phyloP scores from a whole-genome alignment of 2,113 vertebrate genomes.

The Aramus guarauna region DNA sequence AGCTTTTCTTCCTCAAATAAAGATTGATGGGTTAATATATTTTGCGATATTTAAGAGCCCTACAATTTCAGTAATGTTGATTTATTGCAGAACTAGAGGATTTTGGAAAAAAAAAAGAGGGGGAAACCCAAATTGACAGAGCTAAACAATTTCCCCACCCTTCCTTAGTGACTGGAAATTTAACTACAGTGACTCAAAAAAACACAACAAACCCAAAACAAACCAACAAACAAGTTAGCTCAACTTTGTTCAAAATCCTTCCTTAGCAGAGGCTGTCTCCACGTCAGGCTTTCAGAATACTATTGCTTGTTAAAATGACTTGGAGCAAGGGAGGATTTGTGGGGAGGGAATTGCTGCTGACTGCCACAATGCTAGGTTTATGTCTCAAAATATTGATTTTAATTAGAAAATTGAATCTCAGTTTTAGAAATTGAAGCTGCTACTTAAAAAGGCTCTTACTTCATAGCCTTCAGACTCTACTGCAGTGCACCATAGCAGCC shows the following conservation, averaged over 20 bases:
- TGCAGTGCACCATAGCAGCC: not conserved
- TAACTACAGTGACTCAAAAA: not conserved
- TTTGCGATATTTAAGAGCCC: not conserved
- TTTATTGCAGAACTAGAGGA: not conserved
- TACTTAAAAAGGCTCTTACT: constrained; percentile 4
- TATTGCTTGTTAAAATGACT: not conserved
- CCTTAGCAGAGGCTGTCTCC: not conserved
- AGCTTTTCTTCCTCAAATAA: not conserved
- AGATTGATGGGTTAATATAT: not conserved
- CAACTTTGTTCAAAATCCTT: not conserved
- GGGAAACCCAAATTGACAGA: not conserved
- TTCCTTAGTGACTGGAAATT: not conserved
- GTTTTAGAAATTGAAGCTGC: constrained; percentile 32
- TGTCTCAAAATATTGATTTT: constrained; percentile 67
- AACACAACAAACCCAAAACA: too few species aligned
- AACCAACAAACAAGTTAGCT: not conserved
- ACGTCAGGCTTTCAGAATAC: not conserved
- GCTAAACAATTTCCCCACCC: not conserved
- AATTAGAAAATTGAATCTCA: constrained; percentile 63
- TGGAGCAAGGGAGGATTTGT: constrained; percentile 18
- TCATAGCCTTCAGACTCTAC: not conserved
- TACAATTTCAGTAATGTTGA: not conserved
- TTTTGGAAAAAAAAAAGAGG: not conserved
- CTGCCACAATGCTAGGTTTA: constrained; percentile 49
- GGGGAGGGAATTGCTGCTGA: constrained; percentile 18